Conservation (phyloP, 2,797 vertebrate species). For the Lophius americanus region DNA sequence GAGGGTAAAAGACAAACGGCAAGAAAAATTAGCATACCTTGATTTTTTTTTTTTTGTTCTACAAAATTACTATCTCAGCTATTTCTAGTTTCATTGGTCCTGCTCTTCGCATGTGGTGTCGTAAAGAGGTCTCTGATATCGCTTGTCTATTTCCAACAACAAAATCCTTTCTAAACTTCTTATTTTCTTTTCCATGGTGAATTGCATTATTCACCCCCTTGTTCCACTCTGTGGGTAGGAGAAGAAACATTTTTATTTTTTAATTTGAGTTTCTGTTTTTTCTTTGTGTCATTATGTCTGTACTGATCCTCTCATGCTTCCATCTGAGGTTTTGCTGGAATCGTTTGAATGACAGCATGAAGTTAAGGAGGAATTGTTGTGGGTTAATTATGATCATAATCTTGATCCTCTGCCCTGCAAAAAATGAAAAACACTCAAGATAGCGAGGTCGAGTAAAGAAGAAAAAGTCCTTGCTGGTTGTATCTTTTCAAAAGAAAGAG, state of each 20-base stretch:
- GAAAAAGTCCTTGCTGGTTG: not conserved
- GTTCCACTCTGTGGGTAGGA: slow-evolving; percentile 12
- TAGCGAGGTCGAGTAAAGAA: not conserved
- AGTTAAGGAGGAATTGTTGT: slow-evolving; percentile 12
- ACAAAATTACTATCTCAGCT: slow-evolving; percentile 12
- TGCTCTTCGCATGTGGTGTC: too few species aligned
- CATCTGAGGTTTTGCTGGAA: slow-evolving; percentile 12
- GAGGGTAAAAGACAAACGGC: not conserved
- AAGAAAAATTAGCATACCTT: not conserved
- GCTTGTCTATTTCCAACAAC: not conserved
- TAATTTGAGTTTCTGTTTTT: not conserved
- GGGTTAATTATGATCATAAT: not conserved
- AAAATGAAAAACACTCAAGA: not conserved
- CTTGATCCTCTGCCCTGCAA: not conserved
- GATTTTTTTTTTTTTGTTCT: slow-evolving; percentile 25
- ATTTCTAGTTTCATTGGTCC: too few species aligned
- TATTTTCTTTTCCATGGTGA: slow-evolving; percentile 26
- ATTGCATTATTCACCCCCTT: slow-evolving; percentile 21
- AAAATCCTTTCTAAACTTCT: not conserved
- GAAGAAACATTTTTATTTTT: slow-evolving; percentile 10
- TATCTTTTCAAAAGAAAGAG: not conserved
- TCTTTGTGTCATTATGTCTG: slow-evolving; percentile 3
- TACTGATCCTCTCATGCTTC: not conserved
- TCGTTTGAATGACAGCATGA: slow-evolving; percentile 18
- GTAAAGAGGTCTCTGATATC: too few species aligned